These are phyloP conservation scores for Aphrophora alni DNA, from an alignment of 2,888 invertebrate species.

Conservation along the genomic window DNA sequence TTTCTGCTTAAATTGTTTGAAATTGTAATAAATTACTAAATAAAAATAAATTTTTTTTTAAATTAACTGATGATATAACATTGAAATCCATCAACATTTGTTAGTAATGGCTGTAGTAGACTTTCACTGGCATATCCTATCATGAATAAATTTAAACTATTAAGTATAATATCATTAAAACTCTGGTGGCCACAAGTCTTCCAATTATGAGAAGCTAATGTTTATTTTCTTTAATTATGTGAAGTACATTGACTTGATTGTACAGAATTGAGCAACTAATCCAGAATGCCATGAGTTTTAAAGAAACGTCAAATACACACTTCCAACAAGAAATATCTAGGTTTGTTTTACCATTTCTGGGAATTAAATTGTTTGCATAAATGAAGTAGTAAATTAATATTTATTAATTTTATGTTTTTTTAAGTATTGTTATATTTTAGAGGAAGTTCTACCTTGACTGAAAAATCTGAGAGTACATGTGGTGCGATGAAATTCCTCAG, in stretches of 20 bases:
- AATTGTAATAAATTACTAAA: too few species aligned
- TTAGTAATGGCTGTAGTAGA: not conserved
- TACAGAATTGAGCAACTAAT: not conserved
- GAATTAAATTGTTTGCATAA: too few species aligned
- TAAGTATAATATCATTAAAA: too few species aligned
- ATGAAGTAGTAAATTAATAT: too few species aligned
- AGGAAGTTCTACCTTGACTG: too few species aligned
- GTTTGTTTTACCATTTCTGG: not conserved
- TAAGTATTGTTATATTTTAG: too few species aligned
- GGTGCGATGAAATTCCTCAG: too few species aligned
- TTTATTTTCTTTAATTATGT: not conserved
- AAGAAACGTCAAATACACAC: not conserved
- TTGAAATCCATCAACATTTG: not conserved
- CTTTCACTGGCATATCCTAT: not conserved
- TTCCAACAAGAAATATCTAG: not conserved
- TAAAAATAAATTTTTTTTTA: too few species aligned
- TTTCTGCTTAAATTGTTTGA: too few species aligned
- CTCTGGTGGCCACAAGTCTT: not conserved
- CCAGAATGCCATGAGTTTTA: not conserved
- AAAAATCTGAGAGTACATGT: too few species aligned
- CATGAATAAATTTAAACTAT: not conserved
- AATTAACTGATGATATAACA: too few species aligned
- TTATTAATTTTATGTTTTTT: not conserved
- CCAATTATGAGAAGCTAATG: not conserved
- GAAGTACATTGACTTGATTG: not conserved